A percentile compares a stretch with the other conserved stretches of the same genome.
Evolutionary conservation across 2,113 vertebrate species (phyloP).

Genomic region (Cyanocitta stelleri): DNA sequence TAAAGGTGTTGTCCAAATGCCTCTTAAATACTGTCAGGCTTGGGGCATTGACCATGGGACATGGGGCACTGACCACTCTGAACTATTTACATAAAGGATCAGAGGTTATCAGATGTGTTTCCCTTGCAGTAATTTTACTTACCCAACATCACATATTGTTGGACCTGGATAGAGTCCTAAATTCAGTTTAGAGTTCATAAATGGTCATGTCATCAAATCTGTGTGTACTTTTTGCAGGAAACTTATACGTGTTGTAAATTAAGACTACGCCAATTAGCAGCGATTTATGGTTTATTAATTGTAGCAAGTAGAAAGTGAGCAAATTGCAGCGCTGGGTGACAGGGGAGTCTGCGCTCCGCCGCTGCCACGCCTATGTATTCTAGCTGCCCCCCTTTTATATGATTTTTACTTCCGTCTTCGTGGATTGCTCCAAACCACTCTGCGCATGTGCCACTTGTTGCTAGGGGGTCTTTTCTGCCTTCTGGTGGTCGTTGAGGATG

Average conservation of each 20-base stretch:
- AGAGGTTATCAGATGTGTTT: not conserved
- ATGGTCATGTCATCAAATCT: not conserved
- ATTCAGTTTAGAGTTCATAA: not conserved
- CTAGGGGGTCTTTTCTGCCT: too few relatives aligned
- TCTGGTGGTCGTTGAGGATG: too few relatives aligned
- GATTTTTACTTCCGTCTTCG: too few relatives aligned
- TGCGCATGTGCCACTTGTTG: too few relatives aligned
- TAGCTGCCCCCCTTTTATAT: too few relatives aligned
- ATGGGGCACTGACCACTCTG: not conserved
- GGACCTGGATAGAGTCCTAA: not conserved
- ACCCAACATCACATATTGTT: rapidly evolving
- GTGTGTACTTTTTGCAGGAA: not conserved
- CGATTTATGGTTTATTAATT: too few relatives aligned
- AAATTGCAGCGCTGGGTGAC: too few relatives aligned
- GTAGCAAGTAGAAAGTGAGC: too few relatives aligned
- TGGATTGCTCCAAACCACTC: too few relatives aligned
- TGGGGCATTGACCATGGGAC: not conserved
- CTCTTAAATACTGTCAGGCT: not conserved
- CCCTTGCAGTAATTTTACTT: not conserved
- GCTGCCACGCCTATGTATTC: too few relatives aligned
- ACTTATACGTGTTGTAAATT: not conserved
- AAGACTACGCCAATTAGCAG: too few relatives aligned
- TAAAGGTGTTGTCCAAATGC: not conserved
- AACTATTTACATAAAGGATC: not conserved
- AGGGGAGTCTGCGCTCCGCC: too few relatives aligned